phyloP scores from a whole-genome alignment of 64 coral and sea anemone species.

The Trachythela sp. region DNA sequence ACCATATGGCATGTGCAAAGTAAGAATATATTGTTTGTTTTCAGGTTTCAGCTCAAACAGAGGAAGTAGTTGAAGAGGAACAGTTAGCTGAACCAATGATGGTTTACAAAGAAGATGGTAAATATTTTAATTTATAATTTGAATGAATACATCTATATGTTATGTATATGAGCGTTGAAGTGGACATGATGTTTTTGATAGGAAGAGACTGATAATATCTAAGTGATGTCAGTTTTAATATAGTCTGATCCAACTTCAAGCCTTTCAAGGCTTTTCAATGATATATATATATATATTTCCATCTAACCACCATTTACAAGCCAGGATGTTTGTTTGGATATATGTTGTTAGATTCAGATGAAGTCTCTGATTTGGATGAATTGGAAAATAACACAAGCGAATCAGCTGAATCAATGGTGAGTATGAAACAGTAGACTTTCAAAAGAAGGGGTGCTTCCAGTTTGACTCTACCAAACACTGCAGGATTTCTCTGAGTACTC shows the following conservation, averaged over 20 bases:
- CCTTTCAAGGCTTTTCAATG: neutral
- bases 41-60: neutral
- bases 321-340: neutral
- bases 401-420: neutral
- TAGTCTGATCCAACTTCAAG: neutral
- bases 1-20: too few species aligned
- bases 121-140: neutral
- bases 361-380: neutral
- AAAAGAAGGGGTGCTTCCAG: too few species aligned
- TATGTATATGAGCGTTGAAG: neutral
- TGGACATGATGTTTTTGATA: neutral
- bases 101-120: conserved; percentile 2
- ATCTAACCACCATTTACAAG: neutral
- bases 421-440: neutral
- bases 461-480: too few species aligned
- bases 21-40: neutral
- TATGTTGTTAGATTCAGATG: neutral
- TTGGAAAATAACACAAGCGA: neutral
- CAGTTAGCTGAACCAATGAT: neutral
- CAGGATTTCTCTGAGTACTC: too few species aligned
- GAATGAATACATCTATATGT: neutral
- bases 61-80: neutral
- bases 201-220: conserved; percentile 4
- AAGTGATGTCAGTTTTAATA: neutral
- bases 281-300: neutral